These are phyloP conservation scores for Scopus umbretta DNA, from an alignment of 2,113 vertebrate species.

Conservation along the genomic window DNA sequence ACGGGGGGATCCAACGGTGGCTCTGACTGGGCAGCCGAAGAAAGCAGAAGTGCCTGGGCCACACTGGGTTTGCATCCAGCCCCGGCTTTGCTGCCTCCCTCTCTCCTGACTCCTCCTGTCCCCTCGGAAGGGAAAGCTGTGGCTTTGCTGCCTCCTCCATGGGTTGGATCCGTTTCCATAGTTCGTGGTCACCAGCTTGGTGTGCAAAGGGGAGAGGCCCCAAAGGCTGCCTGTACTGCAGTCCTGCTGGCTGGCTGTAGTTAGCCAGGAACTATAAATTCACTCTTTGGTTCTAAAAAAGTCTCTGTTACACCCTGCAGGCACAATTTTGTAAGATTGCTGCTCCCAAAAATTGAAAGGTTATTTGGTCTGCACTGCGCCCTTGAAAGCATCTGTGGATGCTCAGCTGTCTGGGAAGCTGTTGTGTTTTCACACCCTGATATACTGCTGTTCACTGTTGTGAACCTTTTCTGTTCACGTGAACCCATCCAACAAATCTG, in stretches of 20 bases:
- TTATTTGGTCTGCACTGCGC: not conserved
- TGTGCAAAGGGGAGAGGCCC: not conserved
- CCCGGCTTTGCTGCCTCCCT: not conserved
- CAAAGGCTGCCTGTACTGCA: fast-evolving
- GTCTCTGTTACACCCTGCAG: not conserved
- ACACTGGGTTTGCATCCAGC: not conserved
- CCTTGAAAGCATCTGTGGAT: not conserved
- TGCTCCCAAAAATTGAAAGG: not conserved
- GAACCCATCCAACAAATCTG: not conserved
- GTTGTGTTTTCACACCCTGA: not conserved
- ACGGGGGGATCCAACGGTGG: fast-evolving
- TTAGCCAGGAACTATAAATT: not conserved
- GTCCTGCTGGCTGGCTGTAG: not conserved
- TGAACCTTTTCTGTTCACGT: not conserved
- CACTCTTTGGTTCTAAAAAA: not conserved
- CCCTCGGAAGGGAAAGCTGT: not conserved
- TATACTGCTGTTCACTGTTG: fast-evolving
- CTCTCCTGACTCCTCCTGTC: not conserved
- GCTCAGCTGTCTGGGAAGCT: not conserved
- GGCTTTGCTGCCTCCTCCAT: not conserved
- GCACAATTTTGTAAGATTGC: not conserved
- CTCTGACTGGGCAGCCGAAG: not conserved
- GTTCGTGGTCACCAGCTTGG: not conserved
- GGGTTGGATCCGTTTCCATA: not conserved
- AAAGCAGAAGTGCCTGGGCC: not conserved